phyloP scores from a whole-genome alignment of 2,797 vertebrate genomes.

The Pantherophis vulpinus region DNA sequence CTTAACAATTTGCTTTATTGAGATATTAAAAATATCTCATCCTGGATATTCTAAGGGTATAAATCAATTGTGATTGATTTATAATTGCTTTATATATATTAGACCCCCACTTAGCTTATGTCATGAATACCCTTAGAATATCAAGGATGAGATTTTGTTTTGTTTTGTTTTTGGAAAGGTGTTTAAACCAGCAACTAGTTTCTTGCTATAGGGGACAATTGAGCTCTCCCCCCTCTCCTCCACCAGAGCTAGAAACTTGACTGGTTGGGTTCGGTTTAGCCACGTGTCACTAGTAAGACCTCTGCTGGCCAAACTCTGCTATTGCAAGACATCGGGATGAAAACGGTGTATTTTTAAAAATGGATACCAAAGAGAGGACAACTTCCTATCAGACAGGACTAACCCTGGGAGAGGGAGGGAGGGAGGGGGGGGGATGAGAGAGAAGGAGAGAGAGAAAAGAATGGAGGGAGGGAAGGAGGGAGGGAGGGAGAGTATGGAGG shows the following conservation, averaged over 20 bases:
- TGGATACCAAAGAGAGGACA: neutral
- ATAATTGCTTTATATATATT: neutral
- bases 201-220: neutral
- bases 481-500: accelerated
- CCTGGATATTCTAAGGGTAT: too few species aligned
- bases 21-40: too few species aligned
- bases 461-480: too few species aligned
- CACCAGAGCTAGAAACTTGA: neutral
- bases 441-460: too few species aligned
- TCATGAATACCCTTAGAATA: neutral
- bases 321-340: neutral
- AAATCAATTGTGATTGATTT: too few species aligned
- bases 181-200: neutral
- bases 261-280: neutral
- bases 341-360: neutral
- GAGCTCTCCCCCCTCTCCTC: accelerated
- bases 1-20: neutral
- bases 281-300: neutral
- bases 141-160: neutral
- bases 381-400: neutral
- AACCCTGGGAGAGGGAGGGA: neutral
- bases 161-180: neutral
- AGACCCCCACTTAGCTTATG: neutral
- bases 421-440: neutral
- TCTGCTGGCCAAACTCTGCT: neutral